Percentiles rank a stretch among this genome's conserved stretches.
Conservation (phyloP, 2,797 vertebrate genomes). For the Oceanodroma leucorhoa region DNA sequence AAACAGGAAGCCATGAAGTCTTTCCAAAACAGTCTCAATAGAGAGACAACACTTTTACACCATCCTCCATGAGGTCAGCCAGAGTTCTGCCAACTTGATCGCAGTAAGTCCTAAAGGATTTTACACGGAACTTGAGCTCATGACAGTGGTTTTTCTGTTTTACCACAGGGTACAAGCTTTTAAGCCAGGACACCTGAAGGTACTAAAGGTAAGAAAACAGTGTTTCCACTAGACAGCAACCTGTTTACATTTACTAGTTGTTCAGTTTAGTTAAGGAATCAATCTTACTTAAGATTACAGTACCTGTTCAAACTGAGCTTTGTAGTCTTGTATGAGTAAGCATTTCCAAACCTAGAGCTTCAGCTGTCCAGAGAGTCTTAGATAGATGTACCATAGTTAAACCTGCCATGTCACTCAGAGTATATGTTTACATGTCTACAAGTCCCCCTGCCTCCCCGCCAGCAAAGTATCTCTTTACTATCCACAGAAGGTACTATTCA, state of each 20-base stretch:
- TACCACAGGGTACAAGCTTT: neutral
- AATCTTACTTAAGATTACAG: neutral
- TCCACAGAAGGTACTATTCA: neutral
- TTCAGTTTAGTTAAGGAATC: neutral
- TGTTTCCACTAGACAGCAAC: neutral
- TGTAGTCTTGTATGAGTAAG: slow-evolving; percentile 51
- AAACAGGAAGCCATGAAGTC: slow-evolving; percentile 48
- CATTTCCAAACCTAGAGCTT: slow-evolving; percentile 52
- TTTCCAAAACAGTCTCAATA: slow-evolving; percentile 61
- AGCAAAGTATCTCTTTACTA: slow-evolving; percentile 45
- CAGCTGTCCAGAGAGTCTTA: slow-evolving; percentile 59
- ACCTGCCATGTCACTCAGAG: slow-evolving; percentile 64
- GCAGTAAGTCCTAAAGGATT: slow-evolving; percentile 14
- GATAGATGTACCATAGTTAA: slow-evolving; percentile 56
- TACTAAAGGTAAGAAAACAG: neutral
- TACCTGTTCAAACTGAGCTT: neutral
- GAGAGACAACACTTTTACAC: slow-evolving; percentile 52
- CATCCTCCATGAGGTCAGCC: slow-evolving; percentile 48
- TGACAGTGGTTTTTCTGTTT: neutral
- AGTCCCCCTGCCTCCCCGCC: neutral
- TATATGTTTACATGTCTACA: slow-evolving; percentile 48
- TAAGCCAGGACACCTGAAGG: neutral
- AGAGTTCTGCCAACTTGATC: slow-evolving; percentile 55
- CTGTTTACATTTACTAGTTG: neutral
- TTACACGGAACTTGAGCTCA: slow-evolving; percentile 43